phyloP scores from a whole-genome alignment of 2,888 invertebrate genomes.

The Scaptomyza parva region DNA sequence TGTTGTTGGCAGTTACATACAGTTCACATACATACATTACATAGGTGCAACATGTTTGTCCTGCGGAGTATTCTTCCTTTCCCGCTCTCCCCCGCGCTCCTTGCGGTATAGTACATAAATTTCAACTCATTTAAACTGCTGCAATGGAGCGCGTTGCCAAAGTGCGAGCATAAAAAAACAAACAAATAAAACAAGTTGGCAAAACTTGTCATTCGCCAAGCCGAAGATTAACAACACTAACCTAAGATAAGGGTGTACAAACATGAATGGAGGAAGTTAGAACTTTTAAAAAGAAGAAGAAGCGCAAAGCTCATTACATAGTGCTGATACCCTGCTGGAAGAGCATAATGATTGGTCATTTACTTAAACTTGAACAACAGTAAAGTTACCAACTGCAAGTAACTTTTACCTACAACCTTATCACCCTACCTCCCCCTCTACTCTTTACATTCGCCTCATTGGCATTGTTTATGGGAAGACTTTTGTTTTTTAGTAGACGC shows the following conservation, averaged over 20 bases:
- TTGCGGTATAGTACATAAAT: constrained; percentile 63
- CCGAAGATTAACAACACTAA: constrained; percentile 15
- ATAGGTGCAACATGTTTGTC: constrained; percentile 56
- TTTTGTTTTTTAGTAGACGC: constrained; percentile 38
- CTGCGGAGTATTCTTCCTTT: constrained; percentile 19
- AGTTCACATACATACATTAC: no score
- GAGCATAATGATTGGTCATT: constrained; percentile 45
- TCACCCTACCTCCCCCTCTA: not conserved
- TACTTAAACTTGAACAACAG: constrained; percentile 42
- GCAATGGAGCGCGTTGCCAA: constrained; percentile 62
- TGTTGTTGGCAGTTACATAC: constrained; percentile 1
- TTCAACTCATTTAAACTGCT: constrained; percentile 57
- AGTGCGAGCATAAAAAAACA: constrained; percentile 36
- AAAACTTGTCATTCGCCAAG: not conserved
- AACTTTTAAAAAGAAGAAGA: not conserved
- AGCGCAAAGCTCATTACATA: not conserved
- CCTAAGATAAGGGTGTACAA: not conserved
- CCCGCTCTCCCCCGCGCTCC: no score
- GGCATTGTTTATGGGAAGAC: constrained; percentile 58
- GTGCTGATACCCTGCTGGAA: constrained; percentile 13
- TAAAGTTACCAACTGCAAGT: constrained; percentile 43
- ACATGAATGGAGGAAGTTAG: not conserved
- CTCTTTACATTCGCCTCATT: not conserved
- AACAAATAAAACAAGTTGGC: constrained; percentile 50
- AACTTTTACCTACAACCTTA: not conserved